Evolutionary conservation across 2,113 vertebrate species (phyloP), one percentile per base, ranked within the genome.

Genomic region (Trematocara variabile): DNA sequence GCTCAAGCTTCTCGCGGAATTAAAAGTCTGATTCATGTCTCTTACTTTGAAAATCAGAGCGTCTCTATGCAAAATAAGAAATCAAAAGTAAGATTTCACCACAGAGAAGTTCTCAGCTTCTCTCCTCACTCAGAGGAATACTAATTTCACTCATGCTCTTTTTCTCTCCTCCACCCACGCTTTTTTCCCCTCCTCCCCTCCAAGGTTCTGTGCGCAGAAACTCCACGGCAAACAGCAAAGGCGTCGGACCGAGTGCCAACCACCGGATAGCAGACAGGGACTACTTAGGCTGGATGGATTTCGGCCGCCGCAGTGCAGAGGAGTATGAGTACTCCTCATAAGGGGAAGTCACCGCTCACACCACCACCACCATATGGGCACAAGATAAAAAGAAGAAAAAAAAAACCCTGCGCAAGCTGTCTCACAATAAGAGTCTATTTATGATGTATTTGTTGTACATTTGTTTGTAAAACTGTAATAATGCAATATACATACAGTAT

Each of bases 231-330:
- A 98, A 97, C 93, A 97, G 88, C 94, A 96, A 94, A 92, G 93
- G 96, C 83, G 95, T 95, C 86, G 95, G 86, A 70, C 89, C 95
- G 87, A 97, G 96, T 39, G 92, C 96, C 84, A 97, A 95, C 56
- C 98, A 99, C 91, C 97, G 97, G 96, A 98, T 99, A 97, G 97
- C 96, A 50, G 98, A 99, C 95, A 97, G 98, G 90, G 98, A 99
- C 95, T 99, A 99, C 95, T 92, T 97, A 95, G 99, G 99, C 82
- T 99, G 99, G 99, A 99, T 99, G 98, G 99, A 99, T 92, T 99
- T 99, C 30, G 98, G 99, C 37, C 97, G 98, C n/a, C 97, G 98
- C 89, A 99, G 97, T 16, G 97, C 97, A 12, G 98, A 99, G 92
- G 98, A 99, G 86, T 99, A 98, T 0, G 98, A 99, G 22, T 99